Evolutionary conservation across 2,113 vertebrate genomes (phyloP).

Genomic region (Nibea coibor): DNA sequence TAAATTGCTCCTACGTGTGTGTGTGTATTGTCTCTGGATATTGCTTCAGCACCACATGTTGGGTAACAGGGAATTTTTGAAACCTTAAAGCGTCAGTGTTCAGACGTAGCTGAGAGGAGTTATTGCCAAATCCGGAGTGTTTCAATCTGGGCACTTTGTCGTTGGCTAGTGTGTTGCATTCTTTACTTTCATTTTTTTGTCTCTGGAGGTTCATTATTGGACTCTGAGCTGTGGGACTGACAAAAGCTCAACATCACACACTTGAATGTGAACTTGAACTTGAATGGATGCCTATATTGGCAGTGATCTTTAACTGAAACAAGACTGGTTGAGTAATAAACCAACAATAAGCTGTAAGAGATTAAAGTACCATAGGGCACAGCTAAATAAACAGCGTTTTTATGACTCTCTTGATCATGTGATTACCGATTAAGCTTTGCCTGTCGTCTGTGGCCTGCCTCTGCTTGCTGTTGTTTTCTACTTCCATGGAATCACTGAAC

Average conservation of each 20-base stretch:
- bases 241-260: not conserved
- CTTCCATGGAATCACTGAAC: slow-evolving; percentile 24
- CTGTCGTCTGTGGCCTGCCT: slow-evolving; percentile 7
- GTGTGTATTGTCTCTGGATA: not conserved
- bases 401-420: slow-evolving; percentile 3
- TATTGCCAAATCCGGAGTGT: slow-evolving; percentile 4
- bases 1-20: too few relatives aligned
- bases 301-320: not conserved
- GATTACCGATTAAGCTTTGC: slow-evolving; percentile 8
- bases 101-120: not conserved
- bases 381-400: slow-evolving; percentile 17
- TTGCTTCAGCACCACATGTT: slow-evolving; percentile 17
- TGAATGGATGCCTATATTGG: not conserved
- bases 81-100: not conserved
- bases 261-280: not conserved
- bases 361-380: not conserved
- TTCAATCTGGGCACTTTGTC: slow-evolving; percentile 16
- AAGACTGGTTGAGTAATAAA: not conserved
- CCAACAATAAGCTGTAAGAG: not conserved
- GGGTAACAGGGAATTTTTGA: slow-evolving; percentile 13
- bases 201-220: not conserved
- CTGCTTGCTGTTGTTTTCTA: slow-evolving; percentile 33
- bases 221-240: not conserved
- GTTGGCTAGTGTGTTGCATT: slow-evolving; percentile 21
- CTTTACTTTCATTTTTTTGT: slow-evolving; percentile 56